Base-by-base conservation (phyloP, 2,888 invertebrate species). In the Cataglyphis altisquamis region DNA sequence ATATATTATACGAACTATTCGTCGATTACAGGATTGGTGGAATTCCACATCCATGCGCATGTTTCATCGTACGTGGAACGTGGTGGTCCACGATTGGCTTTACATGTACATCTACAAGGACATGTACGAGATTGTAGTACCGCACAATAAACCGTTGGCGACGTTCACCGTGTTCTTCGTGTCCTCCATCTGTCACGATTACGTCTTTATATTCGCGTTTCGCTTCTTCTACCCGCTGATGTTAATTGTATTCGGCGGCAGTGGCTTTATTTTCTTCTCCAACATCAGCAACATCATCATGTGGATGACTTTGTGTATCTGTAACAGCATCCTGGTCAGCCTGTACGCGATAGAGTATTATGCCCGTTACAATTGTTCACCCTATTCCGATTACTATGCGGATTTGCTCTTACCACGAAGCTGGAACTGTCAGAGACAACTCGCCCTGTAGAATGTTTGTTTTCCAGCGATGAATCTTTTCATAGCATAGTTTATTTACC, bases 61-160 rank as follows among this genome's bases (percentile, higher is more conserved):
- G 18, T 99, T 97, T 95, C 99, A 98, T 94, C 96, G 98, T n/a
- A 97, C 97, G 5, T 99, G 99, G 99, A 99, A 99, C 94, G 96
- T 98, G 21, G 97, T 99, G 0, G 98, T 99, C 0, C 98, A 99
- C 94, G 98, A 98, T 90, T 99, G 99, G 99, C 96, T 99, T 0
- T 98, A 98, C 91, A 97, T 97, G 6, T 98, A 99, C 94, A 96
- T 99, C 83, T 98, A 98, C 95, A 97, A 96, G 91, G 98, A 94
- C 73, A 89, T 95, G 52, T 95, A 95, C 86, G 95, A 95, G 70
- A 90, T 95, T 29, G 83, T 96, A 0, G 93, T 94, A 3, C 94
- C 95, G 0, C 94, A 95, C 15, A 96, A 95, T 78, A 96, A 95
- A 72, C 57, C 94, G 0, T 87, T 96, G 0, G 96, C 97, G 0